A percentile compares a stretch with the other conserved stretches of the same genome.
Evolutionary conservation across 2,113 vertebrate species (phyloP).

Genomic region (Sinocyclocheilus maitianheensis): DNA sequence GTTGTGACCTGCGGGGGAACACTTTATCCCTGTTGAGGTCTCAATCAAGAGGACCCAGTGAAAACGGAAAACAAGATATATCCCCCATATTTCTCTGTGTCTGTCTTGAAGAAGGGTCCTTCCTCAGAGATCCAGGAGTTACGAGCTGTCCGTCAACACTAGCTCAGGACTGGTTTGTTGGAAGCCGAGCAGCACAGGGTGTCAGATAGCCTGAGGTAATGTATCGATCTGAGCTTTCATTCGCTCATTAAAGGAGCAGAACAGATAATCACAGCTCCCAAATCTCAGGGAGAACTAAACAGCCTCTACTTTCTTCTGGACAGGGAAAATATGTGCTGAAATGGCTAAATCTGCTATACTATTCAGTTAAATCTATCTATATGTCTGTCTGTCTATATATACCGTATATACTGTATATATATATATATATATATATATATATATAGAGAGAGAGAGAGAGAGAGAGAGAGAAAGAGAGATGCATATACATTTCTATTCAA

Average conservation of each 20-base stretch:
- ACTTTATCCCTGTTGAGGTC: background rate
- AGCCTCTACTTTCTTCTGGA: slow-evolving; percentile 16
- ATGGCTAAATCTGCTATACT: background rate
- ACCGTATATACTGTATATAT: too few species aligned
- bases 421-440: too few species aligned
- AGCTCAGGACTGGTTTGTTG: background rate
- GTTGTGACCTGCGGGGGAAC: background rate
- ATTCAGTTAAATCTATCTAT: background rate
- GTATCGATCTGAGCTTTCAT: slow-evolving; percentile 34
- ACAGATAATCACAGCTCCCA: slow-evolving; percentile 39
- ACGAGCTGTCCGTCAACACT: background rate
- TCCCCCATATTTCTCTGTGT: background rate
- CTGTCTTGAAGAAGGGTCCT: background rate
- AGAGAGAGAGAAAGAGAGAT: too few species aligned
- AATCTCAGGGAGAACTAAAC: slow-evolving; percentile 43
- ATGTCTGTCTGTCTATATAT: background rate
- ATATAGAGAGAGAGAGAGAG: too few species aligned
- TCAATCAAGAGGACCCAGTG: background rate
- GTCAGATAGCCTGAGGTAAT: slow-evolving; percentile 23
- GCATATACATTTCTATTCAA: too few species aligned
- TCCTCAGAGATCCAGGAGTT: background rate
- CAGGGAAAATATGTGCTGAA: background rate
- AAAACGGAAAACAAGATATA: slow-evolving; percentile 15
- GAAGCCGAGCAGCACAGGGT: slow-evolving; percentile 20
- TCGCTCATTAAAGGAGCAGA: slow-evolving; percentile 22